Evolutionary conservation across 2,888 invertebrate species (phyloP), one percentile per base, ranked within the genome.

Genomic region (Holacanthella duospinosa): DNA sequence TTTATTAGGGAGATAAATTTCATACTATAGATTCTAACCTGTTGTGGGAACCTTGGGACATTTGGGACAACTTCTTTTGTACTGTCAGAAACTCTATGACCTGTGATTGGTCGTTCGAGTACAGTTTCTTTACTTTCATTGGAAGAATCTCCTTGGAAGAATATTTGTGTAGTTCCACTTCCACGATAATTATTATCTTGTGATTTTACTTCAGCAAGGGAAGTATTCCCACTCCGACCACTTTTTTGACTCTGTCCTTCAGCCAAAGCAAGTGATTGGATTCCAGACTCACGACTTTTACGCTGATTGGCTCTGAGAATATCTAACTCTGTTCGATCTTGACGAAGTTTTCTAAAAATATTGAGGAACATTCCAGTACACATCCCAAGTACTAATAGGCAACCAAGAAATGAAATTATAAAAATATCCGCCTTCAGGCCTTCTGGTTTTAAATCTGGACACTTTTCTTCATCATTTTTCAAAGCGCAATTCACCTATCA

Each of bases 361-460:
- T 91, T 92, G 79, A 89, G 89, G 68, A 92, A 82, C 78, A 93
- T 90, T 53, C 91, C 88, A 75, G 88, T 85, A 75, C 88, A 88
- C 87, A 93, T 89, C 29, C 91, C 90, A 53, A 87, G 86, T 61
- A 93, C 82, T 68, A 93, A 90, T 63, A 91, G 79, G 26, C 88
- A 88, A 77, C 93, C 93, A 64, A 93, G 87, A 29, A 91, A 84
- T 75, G 93, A 83, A 69, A 93, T 93, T 74, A 91, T 88, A 76
- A 88, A 80, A 75, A 93, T 89, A 77, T 92, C 75, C n/a, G 64
- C 60, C 27, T 55, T 29, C 9, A 57, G 27, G 12, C 27, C 21
- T 21, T 29, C 2, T 3, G 29, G 3, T 12, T n/a, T 29, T 9
- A 57, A 16, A n/a, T 29, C 36, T 26, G 61, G 62, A 55, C 77